Evolutionary conservation across 2,888 invertebrate species (phyloP), one percentile per base, ranked within the genome.

Genomic region (Sarcophaga rosellei): DNA sequence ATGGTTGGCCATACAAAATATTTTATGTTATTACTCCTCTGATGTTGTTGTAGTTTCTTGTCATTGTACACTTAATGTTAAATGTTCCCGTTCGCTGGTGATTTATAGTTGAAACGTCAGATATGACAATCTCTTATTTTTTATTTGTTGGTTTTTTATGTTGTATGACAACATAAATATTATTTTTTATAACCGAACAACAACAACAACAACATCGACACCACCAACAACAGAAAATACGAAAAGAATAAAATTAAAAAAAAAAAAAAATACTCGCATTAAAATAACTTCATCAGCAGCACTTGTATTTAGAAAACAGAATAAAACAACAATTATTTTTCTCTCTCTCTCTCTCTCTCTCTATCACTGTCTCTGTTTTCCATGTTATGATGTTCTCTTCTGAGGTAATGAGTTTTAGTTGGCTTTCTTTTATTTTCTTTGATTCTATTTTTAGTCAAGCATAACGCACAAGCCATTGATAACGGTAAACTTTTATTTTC

Each of bases 91-190:
- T 76, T 83, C 88, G 84, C 80, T 86, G 78, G 88, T 90, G 91
- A 91, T 91, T 90, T 91, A 91, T 91, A 89, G 87, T 85, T 88
- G 82, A 88, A 86, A 89, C 89, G 91, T 91, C 91, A 90, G 91
- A 91, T 90, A 90, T 91, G 91, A 91, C 91, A 91, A 88, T 80
- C 84, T 84, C 61, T 88, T 84, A 81, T 84, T 80, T 53, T 53
- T 53, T 15, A 35, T 35, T 35, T 35, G 35, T 47, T 47, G 12
- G 12, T 53, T 53, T 53, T 85, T 84, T 87, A 85, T 87, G 82
- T 85, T 45, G 77, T 85, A 81, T 79, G 77, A 81, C 73, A 61
- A 86, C 84, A 86, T 82, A 84, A 84, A 88, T 84, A 84, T 84
- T 84, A 75, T 76, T 75, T 75, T 80, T 66, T 73, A 81, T 81